Conservation (phyloP, 1,140 invertebrate species). For the Drosophila equinoxialis region DNA sequence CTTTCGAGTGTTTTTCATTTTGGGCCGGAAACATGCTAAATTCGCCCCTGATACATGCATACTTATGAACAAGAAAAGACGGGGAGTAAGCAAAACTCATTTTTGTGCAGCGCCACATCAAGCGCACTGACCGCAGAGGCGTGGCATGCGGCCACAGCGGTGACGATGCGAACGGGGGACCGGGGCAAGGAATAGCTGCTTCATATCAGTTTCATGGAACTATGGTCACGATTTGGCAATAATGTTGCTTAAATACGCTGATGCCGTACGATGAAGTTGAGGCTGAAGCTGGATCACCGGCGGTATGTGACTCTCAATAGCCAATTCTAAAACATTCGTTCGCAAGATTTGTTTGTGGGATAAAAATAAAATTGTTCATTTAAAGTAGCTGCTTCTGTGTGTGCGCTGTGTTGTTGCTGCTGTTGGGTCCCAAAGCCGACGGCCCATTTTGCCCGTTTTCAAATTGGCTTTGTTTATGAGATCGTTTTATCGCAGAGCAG, state of each 20-base stretch:
- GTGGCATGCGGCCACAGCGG: constrained; percentile 35
- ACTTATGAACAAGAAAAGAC: not conserved
- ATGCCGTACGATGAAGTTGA: constrained; percentile 21
- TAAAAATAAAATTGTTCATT: constrained; percentile 83
- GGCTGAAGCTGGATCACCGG: constrained; percentile 20
- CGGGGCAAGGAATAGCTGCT: constrained; percentile 29
- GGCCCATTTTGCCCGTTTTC: constrained; percentile 45
- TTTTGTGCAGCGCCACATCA: constrained; percentile 61
- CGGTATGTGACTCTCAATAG: constrained; percentile 42
- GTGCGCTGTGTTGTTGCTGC: constrained; percentile 28
- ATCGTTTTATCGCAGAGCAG: constrained; percentile 61
- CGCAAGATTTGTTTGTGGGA: constrained; percentile 82
- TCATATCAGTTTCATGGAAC: constrained; percentile 83
- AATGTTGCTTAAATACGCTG: constrained; percentile 82
- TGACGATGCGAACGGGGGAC: not conserved
- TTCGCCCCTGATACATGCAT: not conserved
- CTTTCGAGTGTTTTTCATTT: not conserved
- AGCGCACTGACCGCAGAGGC: constrained; percentile 54
- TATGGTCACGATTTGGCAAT: constrained; percentile 83
- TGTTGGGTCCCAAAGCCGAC: constrained; percentile 22
- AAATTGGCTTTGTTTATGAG: constrained; percentile 80
- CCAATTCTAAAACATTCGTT: constrained; percentile 81
- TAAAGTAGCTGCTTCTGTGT: constrained; percentile 82
- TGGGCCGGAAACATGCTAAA: not conserved
- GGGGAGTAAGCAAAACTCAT: not conserved